These are phyloP conservation scores for Camponotus floridanus DNA, from an alignment of 1,140 invertebrate species.

Conservation along the genomic window DNA sequence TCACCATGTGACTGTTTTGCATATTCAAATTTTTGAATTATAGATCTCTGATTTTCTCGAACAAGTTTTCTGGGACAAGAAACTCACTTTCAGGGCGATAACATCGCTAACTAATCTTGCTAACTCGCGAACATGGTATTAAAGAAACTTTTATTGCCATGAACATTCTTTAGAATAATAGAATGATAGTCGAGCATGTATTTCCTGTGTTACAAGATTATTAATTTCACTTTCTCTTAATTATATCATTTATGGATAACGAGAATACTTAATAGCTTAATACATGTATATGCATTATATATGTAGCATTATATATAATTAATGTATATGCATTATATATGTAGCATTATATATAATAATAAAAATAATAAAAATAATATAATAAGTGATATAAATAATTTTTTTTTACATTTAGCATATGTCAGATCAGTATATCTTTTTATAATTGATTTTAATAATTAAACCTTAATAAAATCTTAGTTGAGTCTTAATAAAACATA, in stretches of 20 bases:
- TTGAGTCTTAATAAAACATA: conserved; percentile 1
- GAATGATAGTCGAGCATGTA: neutral
- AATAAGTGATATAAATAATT: neutral
- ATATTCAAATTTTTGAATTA: neutral
- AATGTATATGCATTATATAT: neutral
- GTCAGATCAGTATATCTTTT: neutral
- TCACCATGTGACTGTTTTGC: neutral
- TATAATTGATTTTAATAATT: neutral
- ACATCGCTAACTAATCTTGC: conserved; percentile 8
- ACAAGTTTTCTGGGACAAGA: conserved; percentile 29
- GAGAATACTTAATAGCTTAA: neutral
- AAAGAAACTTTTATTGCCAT: neutral
- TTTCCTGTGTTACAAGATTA: neutral
- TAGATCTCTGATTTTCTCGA: neutral
- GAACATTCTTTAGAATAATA: neutral
- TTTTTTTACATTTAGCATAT: neutral
- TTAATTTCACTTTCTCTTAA: conserved; percentile 7
- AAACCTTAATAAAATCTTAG: neutral
- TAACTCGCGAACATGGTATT: neutral
- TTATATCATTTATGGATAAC: neutral
- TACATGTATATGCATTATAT: neutral
- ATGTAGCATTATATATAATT: neutral
- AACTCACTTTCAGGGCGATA: conserved; percentile 18
- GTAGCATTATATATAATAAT: neutral
- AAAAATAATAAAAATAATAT: neutral